Evolutionary conservation across 2,113 vertebrate species (phyloP), one percentile per base, ranked within the genome.

Genomic region (Nycticebus coucang): DNA sequence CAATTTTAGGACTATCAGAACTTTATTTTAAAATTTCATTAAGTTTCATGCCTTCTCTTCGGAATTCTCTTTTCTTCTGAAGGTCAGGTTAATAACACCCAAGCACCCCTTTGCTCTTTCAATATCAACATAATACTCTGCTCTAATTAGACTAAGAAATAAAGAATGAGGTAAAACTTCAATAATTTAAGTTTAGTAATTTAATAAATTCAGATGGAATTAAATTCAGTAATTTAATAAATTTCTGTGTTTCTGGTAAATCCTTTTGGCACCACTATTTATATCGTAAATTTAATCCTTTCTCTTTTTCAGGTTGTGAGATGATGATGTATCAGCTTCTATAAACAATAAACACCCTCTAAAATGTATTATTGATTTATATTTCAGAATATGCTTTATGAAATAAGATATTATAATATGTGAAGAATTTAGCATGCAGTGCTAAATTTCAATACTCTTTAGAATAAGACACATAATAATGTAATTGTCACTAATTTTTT

Each of bases 271-370:
- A 89, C 2, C 1, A 22, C 55, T 13, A 35, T 83, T 89, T 86
- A 88, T 80, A 74, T 92, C 10, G 62, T n/a, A 86, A 86, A 74
- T 80, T 50, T 89, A 92, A 93, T n/a, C 1, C 9, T 78, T 83
- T 4, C 2, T 18, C 1, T 89, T 81, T 10, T 50, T 50, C 45
- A 79, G 2, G 28, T 81, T 68, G 10, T 57, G 13, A 26, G 22
- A 69, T 5, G 41, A 69, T 5, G 41, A 9, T 50, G 3, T 66
- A 2, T 68, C 28, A 50, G 12, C 5, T 68, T 94, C 12, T 72
- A 60, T 18, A 69, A 69, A 7, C 18, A 60, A 1, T 28, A 22
- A 30, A 60, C 26, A 82, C 0, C 68, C 22, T 77, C 35, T 45
- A 84, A 71, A 89, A 53, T 1, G 71, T 26, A 77, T 17, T 74